Percentiles rank a stretch among this genome's conserved stretches.
These are phyloP conservation scores for Caenorhabditis briggsae DNA, from an alignment of 1,140 invertebrate species.

Conservation along the genomic window DNA sequence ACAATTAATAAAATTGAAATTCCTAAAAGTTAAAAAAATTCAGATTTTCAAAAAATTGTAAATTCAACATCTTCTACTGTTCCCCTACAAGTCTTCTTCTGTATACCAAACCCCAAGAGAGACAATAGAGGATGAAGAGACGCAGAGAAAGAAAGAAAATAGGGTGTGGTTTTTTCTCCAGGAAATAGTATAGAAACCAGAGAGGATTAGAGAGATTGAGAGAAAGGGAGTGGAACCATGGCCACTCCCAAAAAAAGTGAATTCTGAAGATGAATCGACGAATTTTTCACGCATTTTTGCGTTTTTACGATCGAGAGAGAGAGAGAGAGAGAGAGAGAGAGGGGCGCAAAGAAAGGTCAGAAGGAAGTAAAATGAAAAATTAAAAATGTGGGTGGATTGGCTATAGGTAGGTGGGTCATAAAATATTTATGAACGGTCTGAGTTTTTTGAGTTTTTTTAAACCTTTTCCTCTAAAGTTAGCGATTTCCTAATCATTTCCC, in stretches of 20 bases:
- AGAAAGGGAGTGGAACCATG: constrained; percentile 30
- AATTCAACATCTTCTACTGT: neutral
- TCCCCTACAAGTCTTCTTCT: neutral
- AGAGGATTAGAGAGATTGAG: constrained; percentile 9
- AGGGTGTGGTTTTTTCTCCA: neutral
- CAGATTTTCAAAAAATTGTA: neutral
- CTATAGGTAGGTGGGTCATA: too few relatives aligned
- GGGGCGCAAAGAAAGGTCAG: neutral
- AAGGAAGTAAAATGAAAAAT: neutral
- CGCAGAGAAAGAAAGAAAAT: constrained; percentile 1
- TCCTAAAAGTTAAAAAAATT: neutral
- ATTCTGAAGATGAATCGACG: neutral
- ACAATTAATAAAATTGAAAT: neutral
- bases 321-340: constrained; percentile 10
- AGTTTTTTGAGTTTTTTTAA: too few relatives aligned
- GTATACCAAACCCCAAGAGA: neutral
- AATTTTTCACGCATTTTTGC: constrained; percentile 51
- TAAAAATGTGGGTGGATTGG: neutral
- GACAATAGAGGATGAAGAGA: constrained; percentile 18
- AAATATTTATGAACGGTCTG: too few relatives aligned
- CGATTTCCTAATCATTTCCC: too few relatives aligned
- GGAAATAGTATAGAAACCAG: neutral
- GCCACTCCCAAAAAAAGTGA: constrained; percentile 50
- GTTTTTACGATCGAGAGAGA: neutral
- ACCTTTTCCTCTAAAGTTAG: too few relatives aligned